phyloP scores from a whole-genome alignment of 2,113 vertebrate genomes.

The Pan paniscus region DNA sequence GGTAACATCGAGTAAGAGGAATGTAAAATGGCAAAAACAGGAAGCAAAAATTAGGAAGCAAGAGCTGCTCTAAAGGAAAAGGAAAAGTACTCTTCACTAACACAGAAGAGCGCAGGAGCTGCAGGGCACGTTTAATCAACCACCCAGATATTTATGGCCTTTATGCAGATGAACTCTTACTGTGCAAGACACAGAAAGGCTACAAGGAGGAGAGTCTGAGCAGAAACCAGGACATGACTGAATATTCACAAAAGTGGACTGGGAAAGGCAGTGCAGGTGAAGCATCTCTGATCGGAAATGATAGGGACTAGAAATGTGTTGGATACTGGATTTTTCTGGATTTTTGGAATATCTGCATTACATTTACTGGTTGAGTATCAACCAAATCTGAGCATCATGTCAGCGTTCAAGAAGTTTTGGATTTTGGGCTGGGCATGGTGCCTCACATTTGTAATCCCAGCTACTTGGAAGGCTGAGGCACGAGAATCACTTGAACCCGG shows the following conservation, averaged over 20 bases:
- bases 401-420: background rate
- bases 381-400: background rate
- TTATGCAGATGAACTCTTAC: fast-evolving
- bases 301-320: background rate
- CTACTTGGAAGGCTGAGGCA: no score
- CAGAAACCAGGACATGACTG: background rate
- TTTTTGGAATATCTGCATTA: background rate
- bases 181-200: background rate
- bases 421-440: no score
- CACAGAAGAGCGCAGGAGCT: fast-evolving
- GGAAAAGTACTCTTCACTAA: background rate
- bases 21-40: background rate
- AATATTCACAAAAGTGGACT: fast-evolving
- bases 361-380: background rate
- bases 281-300: background rate
- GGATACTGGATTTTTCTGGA: background rate
- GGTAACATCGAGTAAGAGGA: background rate
- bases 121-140: fast-evolving
- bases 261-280: background rate
- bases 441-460: no score
- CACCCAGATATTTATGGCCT: fast-evolving
- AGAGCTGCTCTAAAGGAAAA: background rate
- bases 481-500: no score
- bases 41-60: background rate
- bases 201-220: no score